Evolutionary conservation across 2,888 invertebrate species (phyloP), one percentile per base, ranked within the genome.

Genomic region (Diarsia rubi): DNA sequence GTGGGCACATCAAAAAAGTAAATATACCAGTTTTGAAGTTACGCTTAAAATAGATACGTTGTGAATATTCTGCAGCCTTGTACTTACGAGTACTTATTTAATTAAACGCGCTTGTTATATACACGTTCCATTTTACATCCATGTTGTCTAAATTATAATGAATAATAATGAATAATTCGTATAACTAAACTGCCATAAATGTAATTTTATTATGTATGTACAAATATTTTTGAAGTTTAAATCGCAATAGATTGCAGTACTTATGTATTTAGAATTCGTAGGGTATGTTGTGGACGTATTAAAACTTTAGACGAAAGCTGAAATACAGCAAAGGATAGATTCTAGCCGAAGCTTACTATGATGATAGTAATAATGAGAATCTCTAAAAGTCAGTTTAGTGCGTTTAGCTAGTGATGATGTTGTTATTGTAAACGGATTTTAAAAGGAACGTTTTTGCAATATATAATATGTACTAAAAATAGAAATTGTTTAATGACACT

Each of bases 141-240:
- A 37, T 64, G 59, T 68, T 76, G 52, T 64, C 42, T 47, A 79
- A 70, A 67, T 69, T 65, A 44, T 24, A 75, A 62, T 31, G 31
- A 54, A 63, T 49, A 37, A 60, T 60, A 70, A 27, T 75, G n/a
- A 75, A 67, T 75, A 42, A 66, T 59, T 73, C 71, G 70, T 67
- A 24, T 75, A 66, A 65, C 45, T 64, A 65, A 75, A 78, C 78
- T 84, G 86, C 86, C 84, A 79, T 86, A 69, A 63, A 9, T 65
- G 4, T 70, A 65, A 64, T 45, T 44, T 49, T 63, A 65, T 49
- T 66, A 67, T 63, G 37, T 72, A 69, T 69, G 71, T 75, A 78
- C 71, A 68, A 72, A 69, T 73, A 82, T 64, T 77, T 73, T 72
- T 71, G 24, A 52, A 63, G 31, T 71, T 76, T 27, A 65, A 45